Percentiles rank a stretch among this genome's conserved stretches.
Evolutionary conservation across 2,797 vertebrate species (phyloP).

Genomic region (Tokudaia tokunoshimensis): DNA sequence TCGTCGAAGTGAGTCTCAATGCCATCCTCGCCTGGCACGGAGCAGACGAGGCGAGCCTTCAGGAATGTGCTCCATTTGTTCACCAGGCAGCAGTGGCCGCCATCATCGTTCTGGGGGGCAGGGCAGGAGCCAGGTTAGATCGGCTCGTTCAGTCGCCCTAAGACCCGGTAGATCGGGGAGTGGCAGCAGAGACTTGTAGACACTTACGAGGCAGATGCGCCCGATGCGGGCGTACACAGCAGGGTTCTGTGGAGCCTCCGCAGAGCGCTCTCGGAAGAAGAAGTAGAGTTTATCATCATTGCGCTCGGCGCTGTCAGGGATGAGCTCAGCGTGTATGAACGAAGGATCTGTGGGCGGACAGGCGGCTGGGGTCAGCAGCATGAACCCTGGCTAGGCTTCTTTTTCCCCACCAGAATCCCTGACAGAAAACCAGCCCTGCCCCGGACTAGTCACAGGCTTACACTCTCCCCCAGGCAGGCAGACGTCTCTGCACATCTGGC

Average conservation of each 20-base stretch:
- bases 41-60: conserved; percentile 98
- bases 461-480: fast-evolving
- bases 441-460: neutral
- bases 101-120: conserved; percentile 93
- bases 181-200: fast-evolving
- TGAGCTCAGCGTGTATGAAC: conserved; percentile 96
- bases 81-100: conserved; percentile 98
- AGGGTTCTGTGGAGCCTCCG: conserved; percentile 95
- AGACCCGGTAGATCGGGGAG: neutral
- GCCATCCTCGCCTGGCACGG: conserved; percentile 95
- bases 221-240: conserved; percentile 97
- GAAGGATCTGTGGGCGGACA: conserved; percentile 92
- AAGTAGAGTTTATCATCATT: conserved; percentile 99
- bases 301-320: conserved; percentile 97
- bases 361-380: neutral
- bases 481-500: fast-evolving
- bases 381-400: neutral
- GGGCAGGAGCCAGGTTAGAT: neutral
- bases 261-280: conserved; percentile 98
- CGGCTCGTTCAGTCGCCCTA: neutral
- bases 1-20: conserved; percentile 99
- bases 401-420: neutral
- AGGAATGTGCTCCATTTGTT: conserved; percentile 99
- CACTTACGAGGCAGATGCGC: conserved; percentile 96
- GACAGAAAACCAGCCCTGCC: neutral